These are phyloP conservation scores for Bembecia ichneumoniformis DNA, from an alignment of 2,888 invertebrate species.

Conservation along the genomic window DNA sequence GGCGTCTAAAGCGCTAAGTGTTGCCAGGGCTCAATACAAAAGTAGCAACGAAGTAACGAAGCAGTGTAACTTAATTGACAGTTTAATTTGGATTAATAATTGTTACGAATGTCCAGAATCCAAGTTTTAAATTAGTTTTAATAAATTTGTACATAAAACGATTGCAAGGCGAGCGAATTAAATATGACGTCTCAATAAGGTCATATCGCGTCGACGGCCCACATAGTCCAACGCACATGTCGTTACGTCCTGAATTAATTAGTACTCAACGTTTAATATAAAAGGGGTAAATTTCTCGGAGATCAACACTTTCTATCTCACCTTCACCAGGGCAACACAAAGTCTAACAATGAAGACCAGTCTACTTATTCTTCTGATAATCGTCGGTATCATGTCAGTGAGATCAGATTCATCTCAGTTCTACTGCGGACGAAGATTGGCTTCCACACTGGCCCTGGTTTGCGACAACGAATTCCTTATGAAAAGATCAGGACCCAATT, in stretches of 20 bases:
- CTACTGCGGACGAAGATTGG: slow-evolving; percentile 15
- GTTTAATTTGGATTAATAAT: no score
- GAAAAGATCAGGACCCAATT: slow-evolving; percentile 1
- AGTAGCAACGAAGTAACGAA: no score
- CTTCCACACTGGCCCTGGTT: slow-evolving; percentile 10
- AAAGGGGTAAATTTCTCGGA: background rate
- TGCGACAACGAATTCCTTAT: slow-evolving; percentile 6
- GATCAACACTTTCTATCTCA: background rate
- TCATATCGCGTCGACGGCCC: background rate
- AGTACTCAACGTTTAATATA: background rate
- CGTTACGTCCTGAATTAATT: background rate
- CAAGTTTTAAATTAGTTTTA: no score
- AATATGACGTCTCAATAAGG: background rate
- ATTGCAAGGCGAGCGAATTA: no score
- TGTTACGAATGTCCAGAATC: no score
- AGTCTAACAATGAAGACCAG: slow-evolving; percentile 2
- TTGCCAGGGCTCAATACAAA: no score
- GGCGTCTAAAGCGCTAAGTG: no score
- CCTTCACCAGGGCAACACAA: background rate
- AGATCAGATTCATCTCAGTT: slow-evolving; percentile 5
- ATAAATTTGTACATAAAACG: no score
- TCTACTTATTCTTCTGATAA: background rate
- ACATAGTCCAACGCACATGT: background rate
- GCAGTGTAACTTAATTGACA: no score
- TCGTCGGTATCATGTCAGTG: slow-evolving; percentile 1